Evolutionary conservation across 2,797 vertebrate species (phyloP), one percentile per base, ranked within the genome.

Genomic region (Scolopax rusticola): DNA sequence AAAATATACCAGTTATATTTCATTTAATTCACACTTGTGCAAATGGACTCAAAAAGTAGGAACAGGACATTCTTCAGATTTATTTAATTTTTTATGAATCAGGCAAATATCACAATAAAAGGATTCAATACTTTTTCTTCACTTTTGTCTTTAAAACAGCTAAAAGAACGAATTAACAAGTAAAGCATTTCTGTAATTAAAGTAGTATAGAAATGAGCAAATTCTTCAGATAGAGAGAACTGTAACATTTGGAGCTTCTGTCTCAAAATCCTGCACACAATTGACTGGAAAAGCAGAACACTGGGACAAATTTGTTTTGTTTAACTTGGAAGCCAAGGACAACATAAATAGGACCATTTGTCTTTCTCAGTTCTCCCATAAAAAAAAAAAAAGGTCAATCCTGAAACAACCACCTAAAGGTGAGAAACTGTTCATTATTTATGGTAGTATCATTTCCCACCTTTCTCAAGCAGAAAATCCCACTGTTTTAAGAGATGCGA

Each of bases 401-500:
- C 63, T 83, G 43, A 86, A 78, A 97, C 95, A 92, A 96, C 60
- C 90, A 96, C 71, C 87, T 93, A 83, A 94, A 89, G 56, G 27
- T 83, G 76, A 89, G 78, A 91, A 92, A 96, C 1, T 1, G 96
- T 84, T 95, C 70, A 92, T 95, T 81, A 89, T 84, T 87, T 54
- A 45, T 61, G 17, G 14, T 50, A 90, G 54, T 23, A 91, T 28
- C 20, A 60, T 63, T 94, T 94, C 36, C 61, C 63, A 6, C 27
- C n/a, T 73, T 50, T 79, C 65, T 97, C 77, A 83, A 88, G 86
- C 59, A 97, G 91, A 95, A 96, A 95, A 85, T 90, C 77, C 54
- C 47, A 87, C 69, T 91, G 38, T 53, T 96, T 73, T 41, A 90
- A 93, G 18, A 96, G 78, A 97, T 94, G 67, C 69, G 73, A 90